Conservation (phyloP, 2,113 vertebrate species). For the Thryonomys swinderianus region DNA sequence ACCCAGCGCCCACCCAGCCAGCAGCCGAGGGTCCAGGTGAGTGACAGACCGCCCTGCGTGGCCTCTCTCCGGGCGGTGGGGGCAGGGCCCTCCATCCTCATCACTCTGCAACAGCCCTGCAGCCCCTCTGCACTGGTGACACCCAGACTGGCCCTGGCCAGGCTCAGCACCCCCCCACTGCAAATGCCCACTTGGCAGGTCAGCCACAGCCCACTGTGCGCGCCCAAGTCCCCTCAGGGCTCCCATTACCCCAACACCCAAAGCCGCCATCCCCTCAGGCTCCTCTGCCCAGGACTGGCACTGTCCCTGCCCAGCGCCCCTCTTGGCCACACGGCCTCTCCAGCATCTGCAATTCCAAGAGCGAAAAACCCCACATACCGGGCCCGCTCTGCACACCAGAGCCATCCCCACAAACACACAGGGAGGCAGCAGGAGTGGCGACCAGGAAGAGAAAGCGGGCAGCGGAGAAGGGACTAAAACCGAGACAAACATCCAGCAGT, state of each 20-base stretch:
- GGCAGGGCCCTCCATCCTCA: background rate
- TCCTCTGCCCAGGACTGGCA: accelerated
- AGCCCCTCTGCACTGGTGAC: background rate
- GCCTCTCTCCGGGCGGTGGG: background rate
- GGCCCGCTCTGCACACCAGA: background rate
- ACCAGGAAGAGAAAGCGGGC: background rate
- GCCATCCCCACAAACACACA: background rate
- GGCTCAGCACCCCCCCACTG: background rate
- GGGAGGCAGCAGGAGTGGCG: background rate
- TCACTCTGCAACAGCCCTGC: accelerated
- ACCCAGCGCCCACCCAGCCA: accelerated
- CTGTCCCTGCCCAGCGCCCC: background rate
- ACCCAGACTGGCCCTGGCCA: too few species aligned
- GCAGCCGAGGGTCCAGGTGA: accelerated
- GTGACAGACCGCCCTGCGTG: accelerated
- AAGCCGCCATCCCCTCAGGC: background rate
- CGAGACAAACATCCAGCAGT: background rate
- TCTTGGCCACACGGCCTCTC: too few species aligned
- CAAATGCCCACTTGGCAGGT: background rate
- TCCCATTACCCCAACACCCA: background rate
- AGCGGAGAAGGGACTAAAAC: background rate
- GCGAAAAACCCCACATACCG: background rate
- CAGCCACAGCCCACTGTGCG: background rate
- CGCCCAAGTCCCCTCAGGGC: background rate
- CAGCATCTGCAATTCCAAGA: background rate